Evolutionary conservation across 2,113 vertebrate species (phyloP).

Genomic region (Telmatochromis bifrenatus): DNA sequence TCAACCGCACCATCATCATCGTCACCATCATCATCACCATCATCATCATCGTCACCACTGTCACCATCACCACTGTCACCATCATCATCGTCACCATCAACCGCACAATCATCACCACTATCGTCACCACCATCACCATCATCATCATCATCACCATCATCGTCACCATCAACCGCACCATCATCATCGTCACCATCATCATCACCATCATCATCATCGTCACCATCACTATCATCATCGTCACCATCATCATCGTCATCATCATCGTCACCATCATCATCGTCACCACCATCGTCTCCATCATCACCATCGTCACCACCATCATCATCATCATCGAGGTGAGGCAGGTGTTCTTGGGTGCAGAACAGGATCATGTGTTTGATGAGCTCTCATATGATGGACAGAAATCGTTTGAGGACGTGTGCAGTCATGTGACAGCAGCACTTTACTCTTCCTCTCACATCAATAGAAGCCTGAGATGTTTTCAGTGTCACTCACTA

Average conservation of each 20-base stretch:
- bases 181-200: fast-evolving
- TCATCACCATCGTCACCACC: fast-evolving
- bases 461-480: slow-evolving; percentile 12
- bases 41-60: fast-evolving
- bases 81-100: fast-evolving
- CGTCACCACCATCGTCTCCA: fast-evolving
- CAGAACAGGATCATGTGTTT: not conserved
- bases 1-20: fast-evolving
- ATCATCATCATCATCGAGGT: not conserved
- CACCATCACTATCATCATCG: fast-evolving
- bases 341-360: not conserved
- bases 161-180: fast-evolving
- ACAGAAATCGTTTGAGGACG: not conserved
- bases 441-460: not conserved
- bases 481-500: not conserved
- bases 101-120: too few species aligned
- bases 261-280: fast-evolving
- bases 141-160: fast-evolving
- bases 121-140: fast-evolving
- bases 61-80: fast-evolving
- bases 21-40: fast-evolving
- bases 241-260: fast-evolving
- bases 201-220: fast-evolving
- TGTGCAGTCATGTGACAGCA: not conserved
- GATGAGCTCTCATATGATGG: not conserved